These are phyloP conservation scores for Nibea albiflora DNA, from an alignment of 2,113 vertebrate genomes.

Conservation along the genomic window DNA sequence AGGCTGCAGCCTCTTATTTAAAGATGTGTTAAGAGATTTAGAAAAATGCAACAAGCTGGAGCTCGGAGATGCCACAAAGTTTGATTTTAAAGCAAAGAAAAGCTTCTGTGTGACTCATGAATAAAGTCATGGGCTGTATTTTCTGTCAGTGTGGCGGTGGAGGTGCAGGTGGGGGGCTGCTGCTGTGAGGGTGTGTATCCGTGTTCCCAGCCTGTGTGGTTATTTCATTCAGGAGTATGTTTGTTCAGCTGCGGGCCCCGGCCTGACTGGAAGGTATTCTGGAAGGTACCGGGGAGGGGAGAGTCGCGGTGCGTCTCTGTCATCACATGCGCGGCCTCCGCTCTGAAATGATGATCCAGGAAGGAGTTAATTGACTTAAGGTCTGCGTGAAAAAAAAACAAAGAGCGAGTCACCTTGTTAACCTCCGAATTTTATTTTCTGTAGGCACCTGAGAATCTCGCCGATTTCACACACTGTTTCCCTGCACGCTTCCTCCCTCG, in stretches of 20 bases:
- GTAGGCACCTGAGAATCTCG: neutral
- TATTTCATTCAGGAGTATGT: slow-evolving; percentile 69
- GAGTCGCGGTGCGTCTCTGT: slow-evolving; percentile 36
- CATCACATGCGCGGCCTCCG: slow-evolving; percentile 30
- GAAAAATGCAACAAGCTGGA: neutral
- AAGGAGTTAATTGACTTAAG: slow-evolving; percentile 27
- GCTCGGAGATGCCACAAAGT: neutral
- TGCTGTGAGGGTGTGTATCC: slow-evolving; percentile 32
- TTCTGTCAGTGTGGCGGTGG: slow-evolving; percentile 27
- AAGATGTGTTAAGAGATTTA: neutral
- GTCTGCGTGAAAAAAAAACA: neutral
- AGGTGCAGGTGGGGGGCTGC: slow-evolving; percentile 30
- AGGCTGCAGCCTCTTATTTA: neutral
- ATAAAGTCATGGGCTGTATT: slow-evolving; percentile 31
- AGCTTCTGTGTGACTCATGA: slow-evolving; percentile 4
- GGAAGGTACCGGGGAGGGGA: slow-evolving; percentile 20
- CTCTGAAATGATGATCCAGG: slow-evolving; percentile 34
- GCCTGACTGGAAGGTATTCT: slow-evolving; percentile 52
- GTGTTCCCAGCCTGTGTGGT: slow-evolving; percentile 45
- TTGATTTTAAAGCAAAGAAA: neutral
- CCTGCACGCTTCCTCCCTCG: neutral
- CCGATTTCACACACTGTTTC: slow-evolving; percentile 4
- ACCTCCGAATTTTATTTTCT: slow-evolving; percentile 24
- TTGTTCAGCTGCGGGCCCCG: slow-evolving; percentile 70
- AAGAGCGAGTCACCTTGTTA: slow-evolving; percentile 27